Evolutionary conservation across 2,113 vertebrate genomes (phyloP), one percentile per base, ranked within the genome.

Genomic region (Zosterops hypoxanthus): DNA sequence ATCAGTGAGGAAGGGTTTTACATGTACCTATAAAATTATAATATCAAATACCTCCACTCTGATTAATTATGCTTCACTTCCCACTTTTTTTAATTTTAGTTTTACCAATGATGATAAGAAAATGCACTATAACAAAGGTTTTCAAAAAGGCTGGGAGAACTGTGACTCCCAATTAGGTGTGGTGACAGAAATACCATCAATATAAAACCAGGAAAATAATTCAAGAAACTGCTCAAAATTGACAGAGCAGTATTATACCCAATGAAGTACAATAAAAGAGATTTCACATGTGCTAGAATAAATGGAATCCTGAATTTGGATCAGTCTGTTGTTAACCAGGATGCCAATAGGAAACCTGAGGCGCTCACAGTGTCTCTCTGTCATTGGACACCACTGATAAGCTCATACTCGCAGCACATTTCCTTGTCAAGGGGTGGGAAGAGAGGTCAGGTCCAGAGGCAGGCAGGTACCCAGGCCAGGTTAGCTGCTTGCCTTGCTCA

Each of bases 91-190:
- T 83, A 29, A 24, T 63, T 84, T 57, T 16, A 29, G n/a, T 86
- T 88, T 70, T 28, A 86, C 15, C 59, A 75, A 13, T 15, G 42
- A 87, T 77, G 79, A 88, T 95, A 93, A 92, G 79, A n/a, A 92
- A 92, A 82, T 42, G 15, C 4, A 2, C 39, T 72, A 47, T 10
- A 83, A 86, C 8, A 66, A 61, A 90, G 29, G 25, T 39, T 88
- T 93, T 65, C 25, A 86, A 81, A 91, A 92, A 92, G 55, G 50
- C 42, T 94, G 88, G 36, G 94, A 90, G 71, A 90, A 92, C 0
- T 57, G 25, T 2, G 3, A 60, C 13, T 75, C 56, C 26, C 44
- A 34, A 71, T 71, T 34, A 66, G 34, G 34, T 71, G 33, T 34
- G 78, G 49, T 42, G 76, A 64, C 15, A 79, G 70, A 76, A 91